Base-by-base conservation (phyloP, 2,113 vertebrate species). In the Entomyzon cyanotis region DNA sequence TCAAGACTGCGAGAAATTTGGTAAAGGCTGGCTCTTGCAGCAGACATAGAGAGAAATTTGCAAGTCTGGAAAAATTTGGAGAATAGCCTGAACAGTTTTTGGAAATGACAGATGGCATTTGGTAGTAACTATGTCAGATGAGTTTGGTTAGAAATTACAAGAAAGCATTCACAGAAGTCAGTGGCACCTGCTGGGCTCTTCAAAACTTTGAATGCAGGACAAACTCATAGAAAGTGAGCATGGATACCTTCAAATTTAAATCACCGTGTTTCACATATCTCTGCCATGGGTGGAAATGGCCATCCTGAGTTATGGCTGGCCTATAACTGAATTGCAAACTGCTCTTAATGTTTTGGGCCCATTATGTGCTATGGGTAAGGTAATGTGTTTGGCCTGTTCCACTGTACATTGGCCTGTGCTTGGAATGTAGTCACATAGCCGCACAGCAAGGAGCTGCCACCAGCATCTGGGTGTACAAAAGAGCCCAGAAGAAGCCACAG, bases 181-280 rank as follows among this genome's bases (percentile, higher is more conserved):
- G 7, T 56, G 42, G 15, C 44, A 68, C 6, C 47, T 79, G 18
- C 58, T 63, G 35, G 10, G 19, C 11, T 60, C 44, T 70, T 94
- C 30, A 79, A 75, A 79, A 71, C 30, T 75, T 35, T 31, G 30
- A 64, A 71, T 24, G 6, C 6, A 59, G 60, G 42, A 67, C 2
- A 55, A 81, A 56, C 74, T 31, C 2, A 31, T 9, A 35, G 75
- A 83, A 76, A 67, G 13, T 16, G 69, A 82, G 17, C 27, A 22
- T n/a, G 35, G 24, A 30, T 4, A 42, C 30, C 35, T 79, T 76
- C 18, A 80, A 30, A 78, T 47, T 63, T 58, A 78, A 89, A 28
- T 13, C 1, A 30, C 12, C 0, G 0, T 13, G 3, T 81, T 89
- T 81, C 33, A 42, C 2, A 12, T 41, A 30, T 1, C 8, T 76